Conservation (phyloP, 2,113 vertebrate species). For the Condylura cristata region DNA sequence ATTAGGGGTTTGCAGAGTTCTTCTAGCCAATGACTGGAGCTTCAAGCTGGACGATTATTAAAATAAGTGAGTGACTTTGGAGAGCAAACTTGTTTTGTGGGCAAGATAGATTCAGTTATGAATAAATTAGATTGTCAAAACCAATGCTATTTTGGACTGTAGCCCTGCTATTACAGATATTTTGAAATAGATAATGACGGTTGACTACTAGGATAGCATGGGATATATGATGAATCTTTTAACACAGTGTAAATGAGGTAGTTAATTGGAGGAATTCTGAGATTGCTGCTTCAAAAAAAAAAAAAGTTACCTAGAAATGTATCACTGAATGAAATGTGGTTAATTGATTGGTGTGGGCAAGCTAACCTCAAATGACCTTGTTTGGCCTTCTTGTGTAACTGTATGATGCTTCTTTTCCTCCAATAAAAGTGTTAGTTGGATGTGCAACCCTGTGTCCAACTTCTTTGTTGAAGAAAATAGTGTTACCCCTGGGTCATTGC, state of each 20-base stretch:
- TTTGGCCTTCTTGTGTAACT: neutral
- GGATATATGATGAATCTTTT: neutral
- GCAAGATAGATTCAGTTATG: neutral
- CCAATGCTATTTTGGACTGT: neutral
- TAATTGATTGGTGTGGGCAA: conserved; percentile 26
- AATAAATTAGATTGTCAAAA: neutral
- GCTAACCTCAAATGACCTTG: conserved; percentile 29
- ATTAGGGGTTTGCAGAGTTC: neutral
- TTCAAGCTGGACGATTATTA: neutral
- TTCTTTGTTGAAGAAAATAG: neutral
- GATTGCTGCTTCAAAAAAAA: neutral
- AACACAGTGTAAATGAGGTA: neutral
- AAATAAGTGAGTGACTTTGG: conserved; percentile 2
- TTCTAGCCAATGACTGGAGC: neutral
- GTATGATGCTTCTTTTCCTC: neutral
- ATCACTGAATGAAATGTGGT: conserved; percentile 34
- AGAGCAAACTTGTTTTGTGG: neutral
- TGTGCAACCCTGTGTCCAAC: neutral
- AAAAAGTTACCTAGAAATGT: neutral
- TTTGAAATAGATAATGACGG: neutral
- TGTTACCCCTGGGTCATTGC: neutral
- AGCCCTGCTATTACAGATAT: neutral
- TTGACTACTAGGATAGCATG: neutral
- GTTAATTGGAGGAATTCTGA: neutral
- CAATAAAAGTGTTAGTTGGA: conserved; percentile 17